Percentiles rank a stretch among this genome's conserved stretches.
These are phyloP conservation scores for Dendrocincla fuliginosa DNA, from an alignment of 2,797 vertebrate genomes.

Conservation along the genomic window DNA sequence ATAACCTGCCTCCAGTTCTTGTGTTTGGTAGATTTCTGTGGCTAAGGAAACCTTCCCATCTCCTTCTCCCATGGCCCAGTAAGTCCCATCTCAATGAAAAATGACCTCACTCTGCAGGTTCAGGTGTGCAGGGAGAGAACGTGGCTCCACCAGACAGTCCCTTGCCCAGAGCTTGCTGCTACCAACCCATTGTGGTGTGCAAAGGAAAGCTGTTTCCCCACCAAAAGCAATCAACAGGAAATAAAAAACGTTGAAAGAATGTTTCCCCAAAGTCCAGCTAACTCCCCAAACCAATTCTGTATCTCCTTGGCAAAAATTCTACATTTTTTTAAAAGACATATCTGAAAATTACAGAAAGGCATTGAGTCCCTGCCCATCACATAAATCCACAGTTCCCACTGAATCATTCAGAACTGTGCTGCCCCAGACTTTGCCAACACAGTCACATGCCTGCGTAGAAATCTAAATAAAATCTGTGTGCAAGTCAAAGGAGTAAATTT, in stretches of 20 bases:
- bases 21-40: background rate
- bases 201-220: background rate
- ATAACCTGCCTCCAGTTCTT: background rate
- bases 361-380: background rate
- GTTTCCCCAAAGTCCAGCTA: background rate
- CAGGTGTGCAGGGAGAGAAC: background rate
- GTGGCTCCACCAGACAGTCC: background rate
- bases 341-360: slow-evolving; percentile 41
- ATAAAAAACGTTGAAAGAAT: background rate
- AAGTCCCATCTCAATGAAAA: background rate
- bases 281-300: background rate
- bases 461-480: background rate
- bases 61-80: background rate
- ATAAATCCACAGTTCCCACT: background rate
- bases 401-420: background rate
- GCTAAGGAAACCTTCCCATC: background rate
- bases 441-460: background rate
- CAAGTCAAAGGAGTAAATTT: background rate
- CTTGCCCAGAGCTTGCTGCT: background rate
- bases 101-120: background rate
- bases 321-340: background rate
- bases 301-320: slow-evolving; percentile 15
- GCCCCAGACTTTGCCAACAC: background rate
- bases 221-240: background rate
- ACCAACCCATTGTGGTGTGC: background rate